These are phyloP conservation scores for Sycophila sp. DNA, from an alignment of 1,140 invertebrate species.

Conservation along the genomic window DNA sequence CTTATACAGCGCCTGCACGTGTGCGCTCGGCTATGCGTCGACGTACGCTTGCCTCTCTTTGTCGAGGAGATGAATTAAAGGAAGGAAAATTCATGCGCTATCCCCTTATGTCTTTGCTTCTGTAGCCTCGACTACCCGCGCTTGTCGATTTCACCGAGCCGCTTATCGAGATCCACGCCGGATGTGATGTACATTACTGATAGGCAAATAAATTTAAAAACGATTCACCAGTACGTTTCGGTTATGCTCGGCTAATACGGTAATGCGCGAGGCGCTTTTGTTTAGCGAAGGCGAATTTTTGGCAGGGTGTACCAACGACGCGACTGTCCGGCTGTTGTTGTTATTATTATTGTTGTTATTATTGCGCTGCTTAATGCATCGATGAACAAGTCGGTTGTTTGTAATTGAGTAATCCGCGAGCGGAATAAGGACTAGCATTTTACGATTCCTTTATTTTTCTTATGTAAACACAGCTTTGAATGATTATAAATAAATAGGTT, in stretches of 20 bases:
- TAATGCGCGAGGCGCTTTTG: neutral
- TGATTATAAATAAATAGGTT: too few relatives aligned
- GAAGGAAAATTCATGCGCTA: slow-evolving; percentile 1
- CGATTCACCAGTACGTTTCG: neutral
- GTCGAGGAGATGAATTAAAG: neutral
- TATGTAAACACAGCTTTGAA: too few relatives aligned
- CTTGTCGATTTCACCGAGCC: neutral
- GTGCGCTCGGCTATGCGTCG: too few relatives aligned
- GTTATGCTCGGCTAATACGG: slow-evolving; percentile 25
- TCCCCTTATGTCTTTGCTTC: too few relatives aligned
- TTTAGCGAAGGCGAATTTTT: neutral
- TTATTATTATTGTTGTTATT: neutral
- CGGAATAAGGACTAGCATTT: too few relatives aligned
- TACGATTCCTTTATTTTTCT: too few relatives aligned
- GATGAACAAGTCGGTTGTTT: neutral
- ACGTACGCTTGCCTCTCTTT: too few relatives aligned
- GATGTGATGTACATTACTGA: slow-evolving; percentile 4
- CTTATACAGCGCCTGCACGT: too few relatives aligned
- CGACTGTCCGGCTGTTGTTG: neutral
- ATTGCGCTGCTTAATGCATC: neutral
- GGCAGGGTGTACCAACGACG: neutral
- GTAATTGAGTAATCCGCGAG: neutral
- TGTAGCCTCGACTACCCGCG: neutral
- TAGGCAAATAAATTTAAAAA: slow-evolving; percentile 11
- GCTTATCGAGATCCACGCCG: neutral